A percentile compares a stretch with the other conserved stretches of the same genome.
Conservation (phyloP, 1,140 invertebrate genomes). For the Drosophila kikkawai region DNA sequence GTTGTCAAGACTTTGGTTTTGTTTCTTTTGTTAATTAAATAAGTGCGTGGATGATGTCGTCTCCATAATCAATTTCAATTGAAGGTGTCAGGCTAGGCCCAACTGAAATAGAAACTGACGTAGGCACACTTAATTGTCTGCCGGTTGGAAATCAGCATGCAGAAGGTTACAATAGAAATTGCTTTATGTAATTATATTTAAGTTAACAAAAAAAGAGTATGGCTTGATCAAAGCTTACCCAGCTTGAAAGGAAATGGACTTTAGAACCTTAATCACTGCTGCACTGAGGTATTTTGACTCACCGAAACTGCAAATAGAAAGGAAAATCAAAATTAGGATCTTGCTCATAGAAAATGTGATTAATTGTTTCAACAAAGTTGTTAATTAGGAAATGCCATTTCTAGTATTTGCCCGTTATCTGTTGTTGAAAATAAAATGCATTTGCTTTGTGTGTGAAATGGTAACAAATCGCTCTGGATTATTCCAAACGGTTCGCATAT, state of each 20-base stretch:
- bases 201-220: neutral
- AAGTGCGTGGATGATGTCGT: slow-evolving; percentile 50
- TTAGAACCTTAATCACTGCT: slow-evolving; percentile 9
- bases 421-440: neutral
- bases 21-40: slow-evolving; percentile 39
- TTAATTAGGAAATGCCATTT: slow-evolving; percentile 33
- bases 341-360: slow-evolving; percentile 12
- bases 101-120: slow-evolving; percentile 56
- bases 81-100: slow-evolving; percentile 65
- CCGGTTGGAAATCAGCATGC: neutral
- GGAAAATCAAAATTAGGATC: slow-evolving; percentile 20
- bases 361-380: slow-evolving; percentile 9
- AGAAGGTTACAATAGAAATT: slow-evolving; percentile 17
- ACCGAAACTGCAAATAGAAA: slow-evolving; percentile 73
- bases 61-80: slow-evolving; percentile 75
- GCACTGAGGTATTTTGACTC: slow-evolving; percentile 34
- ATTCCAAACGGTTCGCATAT: neutral
- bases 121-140: slow-evolving; percentile 46
- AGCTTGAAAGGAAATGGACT: neutral
- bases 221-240: slow-evolving; percentile 1
- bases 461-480: slow-evolving; percentile 1
- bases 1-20: slow-evolving; percentile 29
- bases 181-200: neutral
- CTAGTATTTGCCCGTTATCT: slow-evolving; percentile 3
- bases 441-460: neutral